phyloP scores from a whole-genome alignment of 2,113 vertebrate species.

The Leiothrix lutea region DNA sequence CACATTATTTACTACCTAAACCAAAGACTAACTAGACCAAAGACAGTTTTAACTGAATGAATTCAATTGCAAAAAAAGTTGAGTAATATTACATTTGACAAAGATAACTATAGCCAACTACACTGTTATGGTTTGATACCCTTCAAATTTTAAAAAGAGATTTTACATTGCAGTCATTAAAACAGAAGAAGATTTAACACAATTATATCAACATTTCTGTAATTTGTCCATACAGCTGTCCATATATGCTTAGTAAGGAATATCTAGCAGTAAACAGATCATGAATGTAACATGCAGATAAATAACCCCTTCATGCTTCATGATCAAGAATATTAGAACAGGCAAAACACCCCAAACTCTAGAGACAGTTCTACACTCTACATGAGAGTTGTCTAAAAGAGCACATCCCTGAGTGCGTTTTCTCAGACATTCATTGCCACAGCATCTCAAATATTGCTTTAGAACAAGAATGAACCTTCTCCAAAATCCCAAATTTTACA shows the following conservation, averaged over 20 bases:
- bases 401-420: background rate
- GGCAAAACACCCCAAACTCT: background rate
- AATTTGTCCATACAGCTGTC: background rate
- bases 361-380: background rate
- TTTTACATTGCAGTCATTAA: background rate
- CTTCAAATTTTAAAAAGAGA: background rate
- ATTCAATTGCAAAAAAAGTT: background rate
- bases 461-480: background rate
- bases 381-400: background rate
- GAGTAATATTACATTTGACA: background rate
- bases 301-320: background rate
- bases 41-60: background rate
- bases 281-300: background rate
- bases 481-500: background rate
- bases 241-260: background rate
- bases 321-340: background rate
- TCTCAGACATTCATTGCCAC: background rate
- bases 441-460: background rate
- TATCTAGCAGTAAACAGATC: background rate
- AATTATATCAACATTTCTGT: background rate
- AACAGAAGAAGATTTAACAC: background rate
- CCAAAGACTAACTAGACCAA: no score
- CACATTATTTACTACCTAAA: background rate
- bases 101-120: background rate
- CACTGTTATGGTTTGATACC: background rate